Evolutionary conservation across 2,113 vertebrate species (phyloP), one percentile per base, ranked within the genome.

Genomic region (Martes martes): DNA sequence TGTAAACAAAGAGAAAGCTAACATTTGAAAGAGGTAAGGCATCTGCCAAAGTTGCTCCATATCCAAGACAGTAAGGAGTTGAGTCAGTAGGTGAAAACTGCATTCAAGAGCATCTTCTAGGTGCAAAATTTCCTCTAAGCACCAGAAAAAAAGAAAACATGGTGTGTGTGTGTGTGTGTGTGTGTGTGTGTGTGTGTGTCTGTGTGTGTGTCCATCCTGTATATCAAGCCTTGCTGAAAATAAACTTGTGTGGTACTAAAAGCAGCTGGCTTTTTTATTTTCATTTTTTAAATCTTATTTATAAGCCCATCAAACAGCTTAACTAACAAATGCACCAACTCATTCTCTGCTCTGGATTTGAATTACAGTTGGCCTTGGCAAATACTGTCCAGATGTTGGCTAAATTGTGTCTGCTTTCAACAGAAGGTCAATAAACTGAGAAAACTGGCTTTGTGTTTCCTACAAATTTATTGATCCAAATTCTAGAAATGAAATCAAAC

Each of bases 381-480:
- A 98, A 98, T 96, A 96, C 61, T 95, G 96, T 93, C 95, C 97
- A 98, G 98, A 98, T 98, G 97, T 97, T 96, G 93, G 88, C 73
- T 97, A 98, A 98, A 97, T 97, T 97, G 96, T 96, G 92, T 63
- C 87, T 95, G 94, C 91, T 96, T 98, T 97, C 97, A 98, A 96
- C 97, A 98, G 96, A 98, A 98, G 97, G 97, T 97, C 97, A 98
- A 96, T 97, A 98, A 98, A 98, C 94, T 94, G 96, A 97, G 97
- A 98, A 98, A 97, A 97, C 96, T 96, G 95, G 97, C 81, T 95
- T 97, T 97, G 94, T 93, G 61, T 85, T 96, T 90, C 24, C 88
- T 91, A 93, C 52, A 90, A 81, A 97, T 96, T 84, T 97, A 92
- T 96, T 92, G 96, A 96, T 98, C 84, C 97, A 97, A 98, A 97